phyloP scores from a whole-genome alignment of 2,797 vertebrate genomes.

The Ctenopoma kingsleyae region DNA sequence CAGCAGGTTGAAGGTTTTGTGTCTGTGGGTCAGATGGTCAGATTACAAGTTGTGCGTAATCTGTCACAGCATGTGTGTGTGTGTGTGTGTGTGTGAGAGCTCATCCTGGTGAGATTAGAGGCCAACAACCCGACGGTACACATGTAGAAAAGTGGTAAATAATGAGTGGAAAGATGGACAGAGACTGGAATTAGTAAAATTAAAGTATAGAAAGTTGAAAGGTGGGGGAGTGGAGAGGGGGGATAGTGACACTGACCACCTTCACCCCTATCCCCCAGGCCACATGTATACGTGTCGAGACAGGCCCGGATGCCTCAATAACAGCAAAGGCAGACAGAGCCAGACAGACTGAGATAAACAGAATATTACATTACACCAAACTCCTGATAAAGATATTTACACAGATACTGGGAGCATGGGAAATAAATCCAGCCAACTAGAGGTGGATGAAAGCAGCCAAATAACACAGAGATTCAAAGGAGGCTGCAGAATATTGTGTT shows the following conservation, averaged over 20 bases:
- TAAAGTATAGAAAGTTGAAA: slow-evolving; percentile 27
- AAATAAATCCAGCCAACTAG: slow-evolving; percentile 19
- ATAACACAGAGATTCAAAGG: slow-evolving; percentile 29
- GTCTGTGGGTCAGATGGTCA: slow-evolving; percentile 75
- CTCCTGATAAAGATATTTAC: slow-evolving; percentile 53
- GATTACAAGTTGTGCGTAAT: slow-evolving; percentile 69
- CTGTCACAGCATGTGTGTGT: slow-evolving; percentile 51
- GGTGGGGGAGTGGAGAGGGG: not conserved
- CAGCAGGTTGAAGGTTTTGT: slow-evolving; percentile 58
- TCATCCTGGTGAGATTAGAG: slow-evolving; percentile 64
- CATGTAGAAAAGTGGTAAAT: slow-evolving; percentile 19
- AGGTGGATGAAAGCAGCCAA: slow-evolving; percentile 49
- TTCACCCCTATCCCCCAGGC: slow-evolving; percentile 41
- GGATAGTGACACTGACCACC: slow-evolving; percentile 16
- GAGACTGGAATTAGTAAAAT: slow-evolving; percentile 15
- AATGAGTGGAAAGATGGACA: slow-evolving; percentile 14
- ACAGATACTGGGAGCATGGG: slow-evolving; percentile 30
- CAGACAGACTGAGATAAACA: slow-evolving; percentile 61
- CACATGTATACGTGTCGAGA: slow-evolving; percentile 38
- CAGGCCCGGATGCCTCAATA: slow-evolving; percentile 58
- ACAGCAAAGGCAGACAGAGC: slow-evolving; percentile 40
- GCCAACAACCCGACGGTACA: slow-evolving; percentile 42
- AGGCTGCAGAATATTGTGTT: slow-evolving; percentile 2
- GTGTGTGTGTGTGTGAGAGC: slow-evolving; percentile 36
- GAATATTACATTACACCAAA: slow-evolving; percentile 69